Conservation (phyloP, 2,888 invertebrate genomes). For the Lasioglossum leucozonium region DNA sequence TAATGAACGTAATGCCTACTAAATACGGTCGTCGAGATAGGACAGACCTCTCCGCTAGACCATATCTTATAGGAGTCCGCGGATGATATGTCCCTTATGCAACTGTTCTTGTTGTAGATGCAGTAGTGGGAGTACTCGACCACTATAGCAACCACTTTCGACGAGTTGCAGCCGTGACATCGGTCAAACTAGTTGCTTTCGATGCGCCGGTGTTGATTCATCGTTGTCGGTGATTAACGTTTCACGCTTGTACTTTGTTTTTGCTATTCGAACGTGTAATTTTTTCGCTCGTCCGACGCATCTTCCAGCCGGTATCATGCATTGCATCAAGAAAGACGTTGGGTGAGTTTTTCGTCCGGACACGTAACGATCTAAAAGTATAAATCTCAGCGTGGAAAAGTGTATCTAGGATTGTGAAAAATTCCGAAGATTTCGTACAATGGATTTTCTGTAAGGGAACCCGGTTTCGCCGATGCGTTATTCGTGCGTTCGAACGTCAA, state of each 20-base stretch:
- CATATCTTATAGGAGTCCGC: background rate
- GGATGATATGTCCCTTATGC: background rate
- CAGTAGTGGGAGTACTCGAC: constrained; percentile 28
- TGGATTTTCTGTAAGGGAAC: background rate
- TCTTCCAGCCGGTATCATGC: background rate
- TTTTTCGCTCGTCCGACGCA: background rate
- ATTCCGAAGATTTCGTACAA: background rate
- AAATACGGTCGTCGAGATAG: background rate
- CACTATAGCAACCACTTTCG: background rate
- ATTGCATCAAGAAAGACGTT: background rate
- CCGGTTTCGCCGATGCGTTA: too few species aligned
- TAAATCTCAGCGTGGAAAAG: background rate
- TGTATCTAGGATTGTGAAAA: background rate
- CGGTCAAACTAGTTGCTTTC: background rate
- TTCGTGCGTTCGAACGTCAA: background rate
- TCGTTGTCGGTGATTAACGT: background rate
- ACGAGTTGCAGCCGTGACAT: background rate
- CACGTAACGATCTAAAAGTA: background rate
- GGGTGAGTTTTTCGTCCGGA: constrained; percentile 17
- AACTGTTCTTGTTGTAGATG: background rate
- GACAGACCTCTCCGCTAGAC: background rate
- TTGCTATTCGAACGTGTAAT: background rate
- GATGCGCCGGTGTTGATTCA: background rate
- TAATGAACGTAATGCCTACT: background rate
- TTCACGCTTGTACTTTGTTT: background rate